These are phyloP conservation scores for Lytechinus pictus DNA, from an alignment of 35 echinoderm and acorn worm species.

Conservation along the genomic window DNA sequence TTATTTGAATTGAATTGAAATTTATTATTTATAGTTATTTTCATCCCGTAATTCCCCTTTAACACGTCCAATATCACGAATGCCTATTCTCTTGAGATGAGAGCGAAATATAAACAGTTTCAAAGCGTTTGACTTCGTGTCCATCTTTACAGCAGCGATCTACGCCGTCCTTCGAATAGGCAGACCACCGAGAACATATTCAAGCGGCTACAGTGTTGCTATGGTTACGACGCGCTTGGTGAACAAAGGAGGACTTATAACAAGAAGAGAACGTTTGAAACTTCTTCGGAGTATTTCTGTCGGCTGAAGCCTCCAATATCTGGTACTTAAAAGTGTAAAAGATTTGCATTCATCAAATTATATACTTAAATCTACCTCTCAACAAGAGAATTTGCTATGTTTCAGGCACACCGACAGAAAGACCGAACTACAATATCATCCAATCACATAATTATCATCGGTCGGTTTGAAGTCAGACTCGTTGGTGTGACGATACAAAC, in stretches of 20 bases:
- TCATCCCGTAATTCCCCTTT: too few relatives aligned
- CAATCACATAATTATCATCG: too few relatives aligned
- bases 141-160: neutral
- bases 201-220: neutral
- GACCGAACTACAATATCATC: too few relatives aligned
- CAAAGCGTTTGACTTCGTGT: neutral
- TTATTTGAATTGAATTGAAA: too few relatives aligned
- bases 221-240: conserved; percentile 17
- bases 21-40: too few relatives aligned
- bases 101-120: neutral
- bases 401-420: too few relatives aligned
- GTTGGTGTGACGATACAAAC: too few relatives aligned
- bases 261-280: neutral
- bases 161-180: neutral
- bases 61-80: neutral
- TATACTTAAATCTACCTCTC: neutral
- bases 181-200: neutral
- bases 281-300: neutral
- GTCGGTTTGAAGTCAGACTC: too few relatives aligned
- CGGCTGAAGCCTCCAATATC: neutral
- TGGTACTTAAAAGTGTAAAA: neutral
- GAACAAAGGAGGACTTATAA: conserved; percentile 9
- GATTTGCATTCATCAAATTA: neutral
- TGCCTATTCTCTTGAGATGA: neutral
- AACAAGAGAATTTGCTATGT: neutral